These are phyloP conservation scores for Lacanobia wlatinum DNA, from an alignment of 2,888 invertebrate genomes.

Conservation along the genomic window DNA sequence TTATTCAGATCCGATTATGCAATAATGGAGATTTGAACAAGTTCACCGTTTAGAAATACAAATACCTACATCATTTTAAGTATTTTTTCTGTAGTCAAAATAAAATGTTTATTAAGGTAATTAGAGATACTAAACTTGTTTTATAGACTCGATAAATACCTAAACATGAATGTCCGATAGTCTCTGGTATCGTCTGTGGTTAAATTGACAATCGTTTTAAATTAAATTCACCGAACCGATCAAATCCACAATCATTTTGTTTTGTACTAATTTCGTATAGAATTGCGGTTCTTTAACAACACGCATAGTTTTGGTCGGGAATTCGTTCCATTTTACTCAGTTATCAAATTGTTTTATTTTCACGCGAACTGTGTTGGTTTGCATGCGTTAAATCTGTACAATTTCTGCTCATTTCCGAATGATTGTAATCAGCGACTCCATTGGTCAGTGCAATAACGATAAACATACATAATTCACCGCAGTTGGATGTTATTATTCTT, in stretches of 20 bases:
- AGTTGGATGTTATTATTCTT: not conserved
- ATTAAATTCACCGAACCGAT: constrained; percentile 6
- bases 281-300: constrained; percentile 1
- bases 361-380: not conserved
- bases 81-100: not conserved
- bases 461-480: not conserved
- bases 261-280: constrained; percentile 1
- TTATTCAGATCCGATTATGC: not conserved
- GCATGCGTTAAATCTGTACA: not conserved
- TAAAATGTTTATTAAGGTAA: not conserved
- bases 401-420: not conserved
- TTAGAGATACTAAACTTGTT: not conserved
- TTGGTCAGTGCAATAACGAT: not conserved
- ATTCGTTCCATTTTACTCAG: not conserved
- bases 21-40: not conserved
- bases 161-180: not conserved
- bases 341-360: not conserved
- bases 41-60: not conserved
- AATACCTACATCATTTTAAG: not conserved
- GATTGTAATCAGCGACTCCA: not conserved
- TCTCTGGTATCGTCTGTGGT: constrained; percentile 5
- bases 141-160: not conserved
- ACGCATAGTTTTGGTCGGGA: not conserved
- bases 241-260: not conserved
- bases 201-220: constrained; percentile 5